Base-by-base conservation (phyloP, 2,113 vertebrate species). In the Aegithalos caudatus region DNA sequence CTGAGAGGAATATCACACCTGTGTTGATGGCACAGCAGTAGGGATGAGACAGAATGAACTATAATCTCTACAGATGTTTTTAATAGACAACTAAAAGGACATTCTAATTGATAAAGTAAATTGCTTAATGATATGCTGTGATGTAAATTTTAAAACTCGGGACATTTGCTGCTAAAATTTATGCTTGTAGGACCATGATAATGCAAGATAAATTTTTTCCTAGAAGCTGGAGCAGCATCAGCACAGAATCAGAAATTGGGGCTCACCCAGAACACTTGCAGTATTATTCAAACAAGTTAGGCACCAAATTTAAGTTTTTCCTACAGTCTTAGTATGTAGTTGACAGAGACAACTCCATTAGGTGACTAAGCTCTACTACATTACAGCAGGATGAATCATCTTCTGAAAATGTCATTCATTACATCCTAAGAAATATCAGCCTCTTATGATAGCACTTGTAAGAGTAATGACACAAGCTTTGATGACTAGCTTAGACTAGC, bases 341-440 rank as follows among this genome's bases (percentile, higher is more conserved):
- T 88, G 67, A 57, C 14, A 51, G 37, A 84, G 40, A 91, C 14
- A 81, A 42, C 82, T 88, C 62, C 27, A 38, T 84, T 40, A 80
- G 66, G 58, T 96, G 88, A 92, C 58, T 93, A 93, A 95, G 61
- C 61, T 86, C 50, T 69, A 86, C 92, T 69, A 85, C 62, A 38
- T 61, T 67, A 72, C 15, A 42, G 23, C 44, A 90, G 66, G n/a
- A 77, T 97, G 92, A 95, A 65, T 96, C 87, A 97, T 66, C 20
- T 56, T 79, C 70, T 80, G 56, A 77, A 94, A 96, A 89, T 82
- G 66, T 72, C 85, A 88, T 90, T 94, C 57, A 93, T 69, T 72
- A 45, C 28, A 72, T 60, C 53, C 79, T 80, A 61, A 96, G 71
- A 94, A 93, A 73, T 48, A 80, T 29, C 78, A 82, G 27, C 12